A percentile compares a stretch with the other conserved stretches of the same genome.
phyloP scores from a whole-genome alignment of 2,888 invertebrate genomes.

The Plagodis dolabraria region DNA sequence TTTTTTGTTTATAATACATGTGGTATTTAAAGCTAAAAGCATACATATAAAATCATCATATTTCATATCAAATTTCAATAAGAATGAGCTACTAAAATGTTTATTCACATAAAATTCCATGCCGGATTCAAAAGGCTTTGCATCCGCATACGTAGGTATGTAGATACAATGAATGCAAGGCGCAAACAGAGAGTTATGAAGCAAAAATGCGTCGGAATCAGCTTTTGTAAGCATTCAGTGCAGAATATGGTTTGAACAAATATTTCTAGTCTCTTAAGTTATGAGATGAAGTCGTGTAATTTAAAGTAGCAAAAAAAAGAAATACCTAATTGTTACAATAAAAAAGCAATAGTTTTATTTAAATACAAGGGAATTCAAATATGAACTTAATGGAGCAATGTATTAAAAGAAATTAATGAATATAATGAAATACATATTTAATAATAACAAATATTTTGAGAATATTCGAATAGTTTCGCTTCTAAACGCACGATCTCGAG shows the following conservation, averaged over 20 bases:
- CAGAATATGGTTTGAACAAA: conserved; percentile 19
- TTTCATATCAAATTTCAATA: conserved; percentile 6
- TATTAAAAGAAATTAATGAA: too few relatives aligned
- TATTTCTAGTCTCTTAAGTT: conserved; percentile 1
- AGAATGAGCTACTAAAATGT: conserved; percentile 35
- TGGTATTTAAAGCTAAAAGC: conserved; percentile 1
- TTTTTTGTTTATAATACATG: not conserved
- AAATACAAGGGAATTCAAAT: too few relatives aligned
- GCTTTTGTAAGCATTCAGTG: conserved; percentile 34
- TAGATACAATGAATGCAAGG: conserved; percentile 49
- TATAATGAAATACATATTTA: too few relatives aligned
- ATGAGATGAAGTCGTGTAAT: too few relatives aligned
- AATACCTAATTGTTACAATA: too few relatives aligned
- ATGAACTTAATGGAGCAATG: too few relatives aligned
- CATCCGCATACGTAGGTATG: conserved; percentile 43
- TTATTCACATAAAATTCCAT: conserved; percentile 42
- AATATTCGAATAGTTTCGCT: too few relatives aligned
- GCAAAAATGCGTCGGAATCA: conserved; percentile 59
- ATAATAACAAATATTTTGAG: too few relatives aligned
- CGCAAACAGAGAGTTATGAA: conserved; percentile 62
- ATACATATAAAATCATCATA: conserved; percentile 6
- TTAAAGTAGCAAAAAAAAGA: too few relatives aligned
- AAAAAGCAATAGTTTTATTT: too few relatives aligned
- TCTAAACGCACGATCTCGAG: too few relatives aligned
- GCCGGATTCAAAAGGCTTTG: conserved; percentile 56